Percentiles rank a stretch among this genome's conserved stretches.
Conservation (phyloP, 2,888 invertebrate species). For the Drosophila subquinaria region DNA sequence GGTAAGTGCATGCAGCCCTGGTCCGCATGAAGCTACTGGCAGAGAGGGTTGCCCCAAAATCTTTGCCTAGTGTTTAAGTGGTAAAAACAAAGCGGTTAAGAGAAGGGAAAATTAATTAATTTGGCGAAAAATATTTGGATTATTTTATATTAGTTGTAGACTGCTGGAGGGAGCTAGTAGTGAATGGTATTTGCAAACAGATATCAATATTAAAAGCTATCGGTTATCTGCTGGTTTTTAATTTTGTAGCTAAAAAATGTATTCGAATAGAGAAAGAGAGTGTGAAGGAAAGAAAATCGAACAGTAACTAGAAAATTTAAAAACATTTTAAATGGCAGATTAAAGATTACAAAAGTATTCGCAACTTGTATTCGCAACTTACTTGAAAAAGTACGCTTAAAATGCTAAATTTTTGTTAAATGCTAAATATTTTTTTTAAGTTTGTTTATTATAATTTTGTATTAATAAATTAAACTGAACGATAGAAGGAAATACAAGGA, state of each 20-base stretch:
- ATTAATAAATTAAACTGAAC: too few relatives aligned
- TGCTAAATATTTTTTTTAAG: too few relatives aligned
- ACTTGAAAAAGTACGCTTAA: too few relatives aligned
- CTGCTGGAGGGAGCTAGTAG: neutral
- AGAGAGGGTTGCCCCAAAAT: constrained; percentile 49
- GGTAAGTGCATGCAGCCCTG: constrained; percentile 59
- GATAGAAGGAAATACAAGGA: too few relatives aligned
- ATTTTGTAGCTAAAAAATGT: neutral
- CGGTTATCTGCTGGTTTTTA: neutral
- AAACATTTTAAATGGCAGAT: neutral
- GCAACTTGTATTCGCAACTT: neutral
- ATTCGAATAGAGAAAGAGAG: neutral
- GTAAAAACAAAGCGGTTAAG: neutral
- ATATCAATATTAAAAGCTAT: constrained; percentile 8
- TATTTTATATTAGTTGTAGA: constrained; percentile 5
- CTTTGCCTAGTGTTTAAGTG: constrained; percentile 33
- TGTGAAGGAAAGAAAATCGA: neutral
- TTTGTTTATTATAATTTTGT: too few relatives aligned
- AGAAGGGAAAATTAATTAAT: constrained; percentile 39
- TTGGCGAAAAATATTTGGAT: constrained; percentile 19
- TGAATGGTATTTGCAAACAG: constrained; percentile 1
- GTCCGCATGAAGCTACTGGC: constrained; percentile 47
- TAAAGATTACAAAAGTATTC: neutral
- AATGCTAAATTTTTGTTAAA: too few relatives aligned
- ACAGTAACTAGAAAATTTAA: neutral